These are phyloP conservation scores for Heterodera schachtii DNA, from an alignment of 1,140 invertebrate genomes.

Conservation along the genomic window DNA sequence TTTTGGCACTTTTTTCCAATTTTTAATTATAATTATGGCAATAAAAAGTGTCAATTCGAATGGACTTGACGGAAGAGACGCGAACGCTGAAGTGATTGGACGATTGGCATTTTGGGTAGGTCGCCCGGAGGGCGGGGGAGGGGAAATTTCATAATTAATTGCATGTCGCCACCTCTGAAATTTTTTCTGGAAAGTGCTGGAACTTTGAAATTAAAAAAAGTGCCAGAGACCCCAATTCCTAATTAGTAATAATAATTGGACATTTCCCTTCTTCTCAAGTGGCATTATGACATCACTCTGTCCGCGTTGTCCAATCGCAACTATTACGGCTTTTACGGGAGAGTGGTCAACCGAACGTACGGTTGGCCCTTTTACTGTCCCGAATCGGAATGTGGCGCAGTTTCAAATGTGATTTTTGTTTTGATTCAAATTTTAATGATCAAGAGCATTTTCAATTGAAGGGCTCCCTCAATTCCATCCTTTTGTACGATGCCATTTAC, in stretches of 20 bases:
- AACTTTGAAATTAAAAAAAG: too few relatives aligned
- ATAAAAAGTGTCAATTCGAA: neutral
- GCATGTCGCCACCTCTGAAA: too few relatives aligned
- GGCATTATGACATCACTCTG: conserved; percentile 24
- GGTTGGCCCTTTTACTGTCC: neutral
- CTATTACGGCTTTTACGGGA: conserved; percentile 9
- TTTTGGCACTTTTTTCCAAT: neutral
- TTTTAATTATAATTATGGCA: neutral
- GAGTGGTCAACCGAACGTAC: neutral
- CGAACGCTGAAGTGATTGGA: conserved; percentile 38
- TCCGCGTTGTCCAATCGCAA: conserved; percentile 18
- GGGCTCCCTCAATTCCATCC: neutral
- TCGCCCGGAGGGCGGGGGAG: too few relatives aligned
- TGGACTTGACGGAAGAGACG: conserved; percentile 31
- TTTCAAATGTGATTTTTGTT: neutral
- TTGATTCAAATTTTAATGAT: neutral
- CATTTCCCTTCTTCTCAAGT: neutral
- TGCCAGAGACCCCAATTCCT: too few relatives aligned
- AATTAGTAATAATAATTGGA: too few relatives aligned
- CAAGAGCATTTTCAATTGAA: neutral
- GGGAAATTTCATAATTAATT: too few relatives aligned
- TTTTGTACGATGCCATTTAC: neutral
- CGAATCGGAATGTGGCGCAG: conserved; percentile 29
- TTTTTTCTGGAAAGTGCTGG: too few relatives aligned
- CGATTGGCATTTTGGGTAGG: neutral